Base-by-base conservation (phyloP, 2,797 vertebrate species). In the Oreochromis mossambicus region DNA sequence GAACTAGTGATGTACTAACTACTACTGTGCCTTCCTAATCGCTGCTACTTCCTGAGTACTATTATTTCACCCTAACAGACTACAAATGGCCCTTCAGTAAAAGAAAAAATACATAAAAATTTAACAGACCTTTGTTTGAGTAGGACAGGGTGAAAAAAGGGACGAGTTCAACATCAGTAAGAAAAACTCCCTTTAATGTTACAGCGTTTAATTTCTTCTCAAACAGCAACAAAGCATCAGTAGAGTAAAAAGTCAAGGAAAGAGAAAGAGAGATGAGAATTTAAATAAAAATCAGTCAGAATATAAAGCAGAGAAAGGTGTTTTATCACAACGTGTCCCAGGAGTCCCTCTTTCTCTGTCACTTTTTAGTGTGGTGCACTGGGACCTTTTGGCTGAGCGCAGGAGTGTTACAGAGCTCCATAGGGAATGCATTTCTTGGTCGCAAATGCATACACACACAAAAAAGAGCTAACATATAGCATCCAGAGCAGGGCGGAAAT, bases 291-390 rank as follows among this genome's bases (percentile, higher is more conserved):
- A 90, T 68, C 86, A 88, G 76, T 77, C 21, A 26, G 5, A 70
- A 70, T 80, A 84, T 83, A 86, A 88, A 82, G 50, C 46, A 88
- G 80, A 91, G 55, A 78, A 89, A 81, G 83, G 19, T 66, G 77
- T 91, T 93, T 94, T 84, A 85, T 92, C 89, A 77, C 41, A 79
- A 77, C 8, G 38, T 79, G 51, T 91, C 90, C 73, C 83, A 24
- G 26, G 86, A 66, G 89, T 82, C 52, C 61, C 38, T 58, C 48
- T 61, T 61, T 38, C 55, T 81, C 55, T 79, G 80, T 63, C n/a
- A 17, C 79, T 82, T 21, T 34, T 76, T 21, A 54, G 24, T 32
- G 77, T 17, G 81, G 77, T 7, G 36, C 66, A n/a, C 52, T 75
- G 58, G 24, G 70, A 52, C 81, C 87, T 86, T 56, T 48, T 63